These are phyloP conservation scores for Calliphora vicina DNA, from an alignment of 1,140 invertebrate genomes.

Conservation along the genomic window DNA sequence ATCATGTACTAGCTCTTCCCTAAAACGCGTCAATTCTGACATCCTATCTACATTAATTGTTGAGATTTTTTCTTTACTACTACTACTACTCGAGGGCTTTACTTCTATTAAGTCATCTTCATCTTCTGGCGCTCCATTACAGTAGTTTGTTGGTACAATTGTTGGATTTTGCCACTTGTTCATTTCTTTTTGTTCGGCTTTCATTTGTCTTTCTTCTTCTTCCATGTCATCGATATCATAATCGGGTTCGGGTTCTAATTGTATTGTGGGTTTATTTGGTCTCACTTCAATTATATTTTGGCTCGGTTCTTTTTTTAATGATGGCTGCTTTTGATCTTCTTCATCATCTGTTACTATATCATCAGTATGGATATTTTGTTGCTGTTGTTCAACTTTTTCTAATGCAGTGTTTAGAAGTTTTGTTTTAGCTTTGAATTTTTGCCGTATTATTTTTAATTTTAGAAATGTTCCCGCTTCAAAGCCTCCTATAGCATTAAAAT, in stretches of 20 bases:
- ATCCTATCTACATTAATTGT: background rate
- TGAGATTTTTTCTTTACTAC: background rate
- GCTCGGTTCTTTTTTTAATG: background rate
- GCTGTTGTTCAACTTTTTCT: slow-evolving; percentile 40
- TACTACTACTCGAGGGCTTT: background rate
- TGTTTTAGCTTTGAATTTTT: slow-evolving; percentile 58
- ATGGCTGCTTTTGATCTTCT: background rate
- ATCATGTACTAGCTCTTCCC: slow-evolving; percentile 29
- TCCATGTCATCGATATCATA: slow-evolving; percentile 32
- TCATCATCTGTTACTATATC: background rate
- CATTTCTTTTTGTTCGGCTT: background rate
- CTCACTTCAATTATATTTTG: background rate
- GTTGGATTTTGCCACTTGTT: background rate
- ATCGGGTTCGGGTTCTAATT: slow-evolving; percentile 38
- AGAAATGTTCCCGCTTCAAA: slow-evolving; percentile 56
- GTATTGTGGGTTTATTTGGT: slow-evolving; percentile 1
- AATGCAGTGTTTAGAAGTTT: slow-evolving; percentile 50
- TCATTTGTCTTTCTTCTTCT: slow-evolving; percentile 36
- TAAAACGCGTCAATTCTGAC: background rate
- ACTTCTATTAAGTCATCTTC: slow-evolving; percentile 45
- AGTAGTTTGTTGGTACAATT: slow-evolving; percentile 6
- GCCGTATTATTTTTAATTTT: slow-evolving; percentile 55
- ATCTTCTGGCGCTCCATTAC: slow-evolving; percentile 43
- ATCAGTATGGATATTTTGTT: slow-evolving; percentile 1
- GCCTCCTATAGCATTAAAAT: slow-evolving; percentile 52